These are phyloP conservation scores for Pongo abelii DNA, from an alignment of 2,113 vertebrate genomes.

Conservation along the genomic window DNA sequence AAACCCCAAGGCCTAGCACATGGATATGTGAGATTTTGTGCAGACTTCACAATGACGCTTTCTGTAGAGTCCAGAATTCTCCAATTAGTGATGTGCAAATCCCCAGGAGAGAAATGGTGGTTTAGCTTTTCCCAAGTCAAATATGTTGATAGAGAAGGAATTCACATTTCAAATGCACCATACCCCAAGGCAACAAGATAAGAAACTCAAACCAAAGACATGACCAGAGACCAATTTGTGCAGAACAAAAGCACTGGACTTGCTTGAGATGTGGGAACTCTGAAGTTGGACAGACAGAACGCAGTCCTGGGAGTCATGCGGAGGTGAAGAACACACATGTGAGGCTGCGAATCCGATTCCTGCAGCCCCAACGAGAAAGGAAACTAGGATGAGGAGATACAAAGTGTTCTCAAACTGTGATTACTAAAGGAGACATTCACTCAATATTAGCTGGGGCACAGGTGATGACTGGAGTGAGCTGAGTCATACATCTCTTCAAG, in stretches of 20 bases:
- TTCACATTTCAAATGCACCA: background rate
- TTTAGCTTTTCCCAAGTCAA: background rate
- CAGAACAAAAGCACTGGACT: background rate
- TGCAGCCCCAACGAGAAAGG: background rate
- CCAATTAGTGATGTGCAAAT: background rate
- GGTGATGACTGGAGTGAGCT: background rate
- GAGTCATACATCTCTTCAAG: background rate
- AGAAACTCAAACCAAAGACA: background rate
- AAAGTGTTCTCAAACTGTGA: background rate
- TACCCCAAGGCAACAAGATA: background rate
- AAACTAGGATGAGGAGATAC: background rate
- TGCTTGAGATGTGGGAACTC: background rate
- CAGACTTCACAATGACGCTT: background rate
- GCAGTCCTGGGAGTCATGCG: background rate
- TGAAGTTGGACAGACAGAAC: background rate
- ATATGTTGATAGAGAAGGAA: background rate
- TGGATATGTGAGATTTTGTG: too few relatives aligned
- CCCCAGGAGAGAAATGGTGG: background rate
- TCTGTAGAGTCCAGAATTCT: background rate
- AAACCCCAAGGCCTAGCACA: background rate
- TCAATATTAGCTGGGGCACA: background rate
- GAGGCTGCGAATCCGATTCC: background rate
- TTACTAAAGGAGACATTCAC: background rate
- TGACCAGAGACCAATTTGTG: background rate
- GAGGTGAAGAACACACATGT: rapidly evolving